Evolutionary conservation across 2,888 invertebrate species (phyloP), one percentile per base, ranked within the genome.

Genomic region (Copidosoma aretas): DNA sequence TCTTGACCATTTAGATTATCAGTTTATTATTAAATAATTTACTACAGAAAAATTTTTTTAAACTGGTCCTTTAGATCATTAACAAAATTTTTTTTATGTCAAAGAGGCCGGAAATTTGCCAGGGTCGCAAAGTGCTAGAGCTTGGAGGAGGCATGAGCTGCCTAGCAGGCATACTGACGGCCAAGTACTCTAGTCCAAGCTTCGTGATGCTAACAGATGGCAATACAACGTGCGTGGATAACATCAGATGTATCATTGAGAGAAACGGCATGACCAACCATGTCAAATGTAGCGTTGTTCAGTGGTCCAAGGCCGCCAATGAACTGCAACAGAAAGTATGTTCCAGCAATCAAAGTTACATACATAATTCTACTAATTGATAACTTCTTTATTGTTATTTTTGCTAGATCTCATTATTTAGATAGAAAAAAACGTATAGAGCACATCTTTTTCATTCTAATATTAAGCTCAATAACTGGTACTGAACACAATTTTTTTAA

Each of bases 101-200:
- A 10, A 53, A 71, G 68, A 89, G 93, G 79, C 82, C 87, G 60
- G 78, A 85, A n/a, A 81, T 88, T 52, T 93, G 92, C 81, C 84
- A 87, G n/a, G 87, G 87, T 71, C 90, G 90, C 80, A 87, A 85
- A 78, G 88, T 94, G 32, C 85, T 93, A 76, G 94, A 94, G 81
- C 84, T 94, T 54, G 94, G 94, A 2, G 93, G 93, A 21, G 94
- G 94, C 3, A 93, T 94, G 91, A 92, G 93, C 22, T 93, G 93
- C 75, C 84, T 94, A 41, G 92, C 93, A 10, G 93, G 93, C 1
- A 84, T 94, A 17, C 87, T 92, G 79, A 86, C 89, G 60, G 90
- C 91, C 67, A 90, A 91, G 77, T 90, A 90, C 77, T 88, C 89
- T 66, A 84, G 86, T 60, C 88, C 91, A 0, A 85, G 86, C 73